These are phyloP conservation scores for Danio aesculapii DNA, from an alignment of 2,797 vertebrate species.

Conservation along the genomic window DNA sequence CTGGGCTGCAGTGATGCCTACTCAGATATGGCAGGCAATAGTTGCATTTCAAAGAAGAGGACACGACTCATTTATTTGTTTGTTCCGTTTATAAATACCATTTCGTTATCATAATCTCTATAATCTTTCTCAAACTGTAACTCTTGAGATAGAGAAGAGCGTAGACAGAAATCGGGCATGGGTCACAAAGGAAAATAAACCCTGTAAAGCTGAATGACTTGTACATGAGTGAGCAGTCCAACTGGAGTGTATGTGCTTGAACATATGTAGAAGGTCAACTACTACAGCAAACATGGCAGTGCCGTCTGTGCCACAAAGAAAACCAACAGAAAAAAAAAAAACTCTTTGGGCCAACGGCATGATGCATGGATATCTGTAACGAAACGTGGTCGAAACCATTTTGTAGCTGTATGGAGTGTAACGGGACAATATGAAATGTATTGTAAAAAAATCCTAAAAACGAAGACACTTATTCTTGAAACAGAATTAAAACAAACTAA, in stretches of 20 bases:
- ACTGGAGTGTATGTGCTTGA: constrained; percentile 29
- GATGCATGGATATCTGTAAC: constrained; percentile 7
- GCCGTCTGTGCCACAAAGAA: constrained; percentile 16
- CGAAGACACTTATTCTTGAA: constrained; percentile 45
- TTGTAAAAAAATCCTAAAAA: constrained; percentile 40
- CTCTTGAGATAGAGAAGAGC: constrained; percentile 59
- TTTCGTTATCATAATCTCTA: constrained; percentile 75
- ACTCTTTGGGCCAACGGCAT: constrained; percentile 5
- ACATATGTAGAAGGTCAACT: constrained; percentile 33
- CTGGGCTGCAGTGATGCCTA: too few relatives aligned
- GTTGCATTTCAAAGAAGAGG: constrained; percentile 61
- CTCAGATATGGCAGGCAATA: too few relatives aligned
- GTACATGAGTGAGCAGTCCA: constrained; percentile 29
- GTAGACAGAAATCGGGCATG: constrained; percentile 25
- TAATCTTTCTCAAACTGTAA: constrained; percentile 71
- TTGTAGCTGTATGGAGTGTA: constrained; percentile 34
- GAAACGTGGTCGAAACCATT: constrained; percentile 3
- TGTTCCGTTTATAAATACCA: constrained; percentile 77
- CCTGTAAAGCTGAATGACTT: constrained; percentile 5
- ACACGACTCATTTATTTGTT: constrained; percentile 68
- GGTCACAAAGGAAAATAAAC: constrained; percentile 30
- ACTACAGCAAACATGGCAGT: constrained; percentile 43
- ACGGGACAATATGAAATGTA: constrained; percentile 59
- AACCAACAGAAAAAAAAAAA: neutral
- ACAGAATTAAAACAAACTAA: constrained; percentile 64